Evolutionary conservation across 2,888 invertebrate genomes (phyloP), one percentile per base, ranked within the genome.

Genomic region (Dysmachus trigonus): DNA sequence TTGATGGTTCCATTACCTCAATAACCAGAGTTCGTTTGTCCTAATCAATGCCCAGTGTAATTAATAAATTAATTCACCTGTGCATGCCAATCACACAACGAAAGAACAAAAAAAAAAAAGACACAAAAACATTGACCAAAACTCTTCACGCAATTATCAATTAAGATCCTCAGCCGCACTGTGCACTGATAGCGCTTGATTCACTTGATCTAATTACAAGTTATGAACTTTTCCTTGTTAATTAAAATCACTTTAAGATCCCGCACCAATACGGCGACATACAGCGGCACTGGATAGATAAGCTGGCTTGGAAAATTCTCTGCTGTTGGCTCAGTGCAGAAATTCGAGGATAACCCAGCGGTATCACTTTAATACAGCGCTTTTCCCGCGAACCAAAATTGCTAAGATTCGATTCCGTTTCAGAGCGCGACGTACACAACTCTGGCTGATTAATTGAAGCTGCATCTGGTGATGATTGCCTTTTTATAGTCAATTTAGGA

Each of bases 1-100:
- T 91, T 38, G 93, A 93, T 90, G 94, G 95, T 92, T 96, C 96
- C 96, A 96, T n/a, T 95, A 62, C 62, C 62, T 62, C 30, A 41
- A 6, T 41, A 47, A 73, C 41, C 18, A 18, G 30, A 72, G 27
- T 53, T 82, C 22, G 72, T 1, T 62, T 18, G 18, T 62, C 62
- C 62, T 62, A 3, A 22, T 7, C 27, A 62, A 62, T 62, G 15
- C 47, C 81, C 22, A 47, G 10, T n/a, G 18, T 4, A 53, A 81
- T 33, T 31, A 47, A n/a, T n/a, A 33, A 41, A 41, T 41, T 41
- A 41, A 81, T 31, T 18, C 33, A 53, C 81, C 81, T 81, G 47
- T 47, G 81, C 53, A 41, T 83, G 5, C 71, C 35, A 71, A 41
- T 72, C 72, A 72, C 41, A 53, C n/a, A n/a, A n/a, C n/a, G n/a